Evolutionary conservation across 2,888 invertebrate genomes (phyloP), one percentile per base, ranked within the genome.

Genomic region (Belgica antarctica): DNA sequence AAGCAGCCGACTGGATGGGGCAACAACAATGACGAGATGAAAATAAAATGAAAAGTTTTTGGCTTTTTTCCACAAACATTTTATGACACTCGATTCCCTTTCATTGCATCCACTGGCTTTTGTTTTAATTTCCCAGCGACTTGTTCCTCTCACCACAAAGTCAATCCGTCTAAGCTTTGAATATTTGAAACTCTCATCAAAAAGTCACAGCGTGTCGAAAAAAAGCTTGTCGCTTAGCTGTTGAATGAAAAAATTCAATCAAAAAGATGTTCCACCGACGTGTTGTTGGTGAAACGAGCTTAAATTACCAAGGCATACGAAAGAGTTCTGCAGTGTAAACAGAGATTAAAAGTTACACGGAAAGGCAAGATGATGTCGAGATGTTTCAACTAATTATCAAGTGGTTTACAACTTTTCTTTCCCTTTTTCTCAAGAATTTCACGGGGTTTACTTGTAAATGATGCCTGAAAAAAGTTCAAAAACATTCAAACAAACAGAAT

Each of bases 341-440:
- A 57, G 24, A 57, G 57, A 57, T 57, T 57, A 57, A 57, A 57
- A 57, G 24, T 57, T 7, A 22, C 19, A 57, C n/a, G n/a, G n/a
- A 22, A 17, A 57, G 12, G 5, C 52, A 22, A 52, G 52, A 52
- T 59, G 59, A 24, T 59, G 24, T 27, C 27, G 59, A 24, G 46
- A 47, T 65, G 47, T 34, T 68, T 57, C 17, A 68, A 47, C 68
- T 68, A 68, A 68, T 68, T 66, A 66, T 28, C 66, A 41, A 47
- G 68, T 52, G 68, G 68, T 68, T 68, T 65, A 28, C 57, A 57
- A 68, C 34, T 57, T 52, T 68, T 31, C 12, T 22, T 25, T 34
- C 12, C 34, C 15, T 61, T 57, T 10, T 61, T 61, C 31, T 31
- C 41, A 41, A 12, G 3, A 41, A 12, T 4, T 41, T 41, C 15